These are phyloP conservation scores for Onychomys torridus DNA, from an alignment of 2,797 vertebrate genomes.

Conservation along the genomic window DNA sequence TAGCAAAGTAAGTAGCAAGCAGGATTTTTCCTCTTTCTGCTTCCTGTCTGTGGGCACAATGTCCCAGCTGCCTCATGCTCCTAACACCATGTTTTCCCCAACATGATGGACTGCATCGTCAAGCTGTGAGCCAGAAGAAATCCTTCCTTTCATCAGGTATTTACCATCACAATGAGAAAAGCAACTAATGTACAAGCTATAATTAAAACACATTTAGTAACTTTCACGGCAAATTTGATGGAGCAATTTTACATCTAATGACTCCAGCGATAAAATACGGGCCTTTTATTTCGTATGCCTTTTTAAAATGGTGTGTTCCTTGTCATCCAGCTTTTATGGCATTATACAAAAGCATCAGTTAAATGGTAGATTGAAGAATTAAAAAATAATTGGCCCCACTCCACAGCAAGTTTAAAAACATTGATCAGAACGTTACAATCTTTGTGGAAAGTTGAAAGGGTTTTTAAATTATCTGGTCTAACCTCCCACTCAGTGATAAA, in stretches of 20 bases:
- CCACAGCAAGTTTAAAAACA: constrained; percentile 31
- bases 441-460: neutral
- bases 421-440: neutral
- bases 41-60: neutral
- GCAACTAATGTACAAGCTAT: neutral
- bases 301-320: constrained; percentile 17
- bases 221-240: neutral
- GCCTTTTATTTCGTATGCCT: constrained; percentile 34
- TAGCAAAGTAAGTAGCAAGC: neutral
- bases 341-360: constrained; percentile 41
- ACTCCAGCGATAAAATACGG: neutral
- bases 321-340: constrained; percentile 18
- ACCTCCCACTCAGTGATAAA: neutral
- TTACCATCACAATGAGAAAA: neutral
- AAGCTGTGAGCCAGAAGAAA: neutral
- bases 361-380: neutral
- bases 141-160: neutral
- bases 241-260: constrained; percentile 18
- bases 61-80: neutral
- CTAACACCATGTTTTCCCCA: neutral
- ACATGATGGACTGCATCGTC: neutral
- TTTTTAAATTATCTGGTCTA: constrained; percentile 44
- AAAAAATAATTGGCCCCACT: constrained; percentile 2
- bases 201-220: constrained; percentile 52
- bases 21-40: neutral